Percentiles rank a stretch among this genome's conserved stretches.
Conservation (phyloP, 2,888 invertebrate species). For the Tanytarsus gracilentus region DNA sequence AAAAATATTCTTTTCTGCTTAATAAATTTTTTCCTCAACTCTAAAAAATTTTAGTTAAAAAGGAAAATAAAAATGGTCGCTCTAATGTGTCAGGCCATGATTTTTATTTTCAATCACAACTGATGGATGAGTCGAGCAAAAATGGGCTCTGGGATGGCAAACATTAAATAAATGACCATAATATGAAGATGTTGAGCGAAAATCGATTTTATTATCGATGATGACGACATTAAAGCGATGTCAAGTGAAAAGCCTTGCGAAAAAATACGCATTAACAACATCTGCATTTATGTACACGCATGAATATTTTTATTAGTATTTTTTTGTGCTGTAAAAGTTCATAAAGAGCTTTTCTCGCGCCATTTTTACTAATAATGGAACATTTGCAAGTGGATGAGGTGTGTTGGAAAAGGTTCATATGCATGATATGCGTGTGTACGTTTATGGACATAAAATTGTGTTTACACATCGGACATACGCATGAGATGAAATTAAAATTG, state of each 20-base stretch:
- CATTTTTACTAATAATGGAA: too few species aligned
- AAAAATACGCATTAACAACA: background rate
- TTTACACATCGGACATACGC: background rate
- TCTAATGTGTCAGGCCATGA: too few species aligned
- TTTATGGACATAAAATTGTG: background rate
- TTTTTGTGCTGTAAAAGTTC: too few species aligned
- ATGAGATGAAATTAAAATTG: background rate
- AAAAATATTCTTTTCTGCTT: too few species aligned
- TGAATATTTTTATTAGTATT: background rate
- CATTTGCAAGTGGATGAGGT: background rate
- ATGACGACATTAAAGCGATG: background rate
- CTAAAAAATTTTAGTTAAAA: too few species aligned
- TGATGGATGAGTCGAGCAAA: too few species aligned
- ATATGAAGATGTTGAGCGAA: constrained; percentile 2
- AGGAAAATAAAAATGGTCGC: too few species aligned
- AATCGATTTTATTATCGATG: constrained; percentile 19
- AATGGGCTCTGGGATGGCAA: too few species aligned
- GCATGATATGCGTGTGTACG: background rate
- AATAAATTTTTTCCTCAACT: too few species aligned
- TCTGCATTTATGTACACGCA: constrained; percentile 8
- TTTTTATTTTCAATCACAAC: constrained; percentile 18
- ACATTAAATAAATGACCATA: background rate
- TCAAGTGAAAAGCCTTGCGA: background rate
- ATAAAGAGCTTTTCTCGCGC: too few species aligned
- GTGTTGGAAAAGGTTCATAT: background rate